phyloP scores from a whole-genome alignment of 2,113 vertebrate genomes.

The Cairina moschata region DNA sequence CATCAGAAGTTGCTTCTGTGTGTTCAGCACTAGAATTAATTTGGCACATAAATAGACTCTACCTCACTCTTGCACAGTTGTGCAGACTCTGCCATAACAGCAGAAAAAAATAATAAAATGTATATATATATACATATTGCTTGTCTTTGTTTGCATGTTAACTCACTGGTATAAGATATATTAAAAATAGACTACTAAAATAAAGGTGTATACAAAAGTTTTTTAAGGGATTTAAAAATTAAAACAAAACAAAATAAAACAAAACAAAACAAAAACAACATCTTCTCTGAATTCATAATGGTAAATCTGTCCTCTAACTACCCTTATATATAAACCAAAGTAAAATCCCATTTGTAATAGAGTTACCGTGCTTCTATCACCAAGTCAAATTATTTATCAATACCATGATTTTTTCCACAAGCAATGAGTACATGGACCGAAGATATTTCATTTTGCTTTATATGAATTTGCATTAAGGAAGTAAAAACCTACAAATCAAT shows the following conservation, averaged over 20 bases:
- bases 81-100: background rate
- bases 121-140: too few relatives aligned
- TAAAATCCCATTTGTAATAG: background rate
- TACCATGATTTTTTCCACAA: background rate
- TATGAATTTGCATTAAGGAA: background rate
- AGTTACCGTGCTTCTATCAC: background rate
- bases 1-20: background rate
- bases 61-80: background rate
- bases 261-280: too few relatives aligned
- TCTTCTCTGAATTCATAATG: background rate
- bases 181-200: background rate
- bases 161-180: background rate
- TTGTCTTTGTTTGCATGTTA: background rate
- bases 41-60: background rate
- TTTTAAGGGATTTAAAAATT: background rate
- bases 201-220: background rate
- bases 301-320: background rate
- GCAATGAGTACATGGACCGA: background rate
- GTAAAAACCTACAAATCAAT: background rate
- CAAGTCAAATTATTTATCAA: background rate
- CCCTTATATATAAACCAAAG: background rate
- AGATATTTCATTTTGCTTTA: background rate
- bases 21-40: background rate
- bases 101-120: background rate
- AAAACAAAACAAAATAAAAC: too few relatives aligned